Evolutionary conservation across 1,140 invertebrate species (phyloP).

Genomic region (Drosophila leontia): DNA sequence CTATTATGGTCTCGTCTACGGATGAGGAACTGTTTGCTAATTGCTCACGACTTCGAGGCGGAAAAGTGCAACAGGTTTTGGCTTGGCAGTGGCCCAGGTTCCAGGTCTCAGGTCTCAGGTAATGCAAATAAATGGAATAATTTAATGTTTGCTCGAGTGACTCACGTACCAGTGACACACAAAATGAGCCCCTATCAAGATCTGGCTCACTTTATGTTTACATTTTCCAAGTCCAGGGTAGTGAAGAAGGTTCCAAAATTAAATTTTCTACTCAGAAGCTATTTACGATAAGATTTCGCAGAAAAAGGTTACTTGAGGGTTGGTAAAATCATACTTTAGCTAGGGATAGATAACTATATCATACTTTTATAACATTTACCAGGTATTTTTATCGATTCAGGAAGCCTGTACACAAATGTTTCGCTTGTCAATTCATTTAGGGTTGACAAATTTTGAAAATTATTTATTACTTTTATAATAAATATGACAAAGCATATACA

Average conservation of each 20-base stretch:
- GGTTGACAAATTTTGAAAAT: no score
- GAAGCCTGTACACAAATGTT: not conserved
- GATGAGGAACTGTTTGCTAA: conserved; percentile 67
- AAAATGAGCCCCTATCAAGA: conserved; percentile 19
- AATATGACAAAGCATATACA: no score
- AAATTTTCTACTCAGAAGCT: conserved; percentile 8
- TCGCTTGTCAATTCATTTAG: not conserved
- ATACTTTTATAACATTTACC: conserved; percentile 1
- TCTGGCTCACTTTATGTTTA: conserved; percentile 33
- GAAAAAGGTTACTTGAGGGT: not conserved
- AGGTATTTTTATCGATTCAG: conserved; percentile 6
- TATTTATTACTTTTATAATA: no score
- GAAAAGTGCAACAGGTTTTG: conserved; percentile 77
- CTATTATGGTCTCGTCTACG: conserved; percentile 62
- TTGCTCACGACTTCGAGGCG: conserved; percentile 71
- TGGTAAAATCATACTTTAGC: not conserved
- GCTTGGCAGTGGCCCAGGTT: not conserved
- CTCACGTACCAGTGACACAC: conserved; percentile 26
- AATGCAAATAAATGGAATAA: conserved; percentile 44
- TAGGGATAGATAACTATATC: conserved; percentile 16
- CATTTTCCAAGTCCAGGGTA: not conserved
- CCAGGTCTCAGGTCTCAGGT: not conserved
- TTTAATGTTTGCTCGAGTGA: conserved; percentile 31
- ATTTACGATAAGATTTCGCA: conserved; percentile 11
- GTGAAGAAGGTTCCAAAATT: conserved; percentile 28